Evolutionary conservation across 2,113 vertebrate species (phyloP).

Genomic region (Gavia stellata): DNA sequence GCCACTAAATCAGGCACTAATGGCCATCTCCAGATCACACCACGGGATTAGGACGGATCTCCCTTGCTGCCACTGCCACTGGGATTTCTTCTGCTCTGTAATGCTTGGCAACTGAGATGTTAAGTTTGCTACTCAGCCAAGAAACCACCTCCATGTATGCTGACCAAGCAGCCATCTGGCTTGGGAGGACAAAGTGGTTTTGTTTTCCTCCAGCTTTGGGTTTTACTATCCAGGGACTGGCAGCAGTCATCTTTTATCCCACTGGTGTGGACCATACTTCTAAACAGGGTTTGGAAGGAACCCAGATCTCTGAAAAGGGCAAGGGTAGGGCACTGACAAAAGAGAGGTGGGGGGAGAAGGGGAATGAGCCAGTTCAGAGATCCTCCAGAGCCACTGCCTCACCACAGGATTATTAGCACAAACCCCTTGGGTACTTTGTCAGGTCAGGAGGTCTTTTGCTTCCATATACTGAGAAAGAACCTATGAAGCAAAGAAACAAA

Average conservation of each 20-base stretch:
- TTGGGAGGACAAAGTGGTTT: neutral
- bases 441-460: neutral
- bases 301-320: neutral
- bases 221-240: neutral
- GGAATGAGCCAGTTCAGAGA: neutral
- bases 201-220: neutral
- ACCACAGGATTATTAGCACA: neutral
- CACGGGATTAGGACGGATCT: neutral
- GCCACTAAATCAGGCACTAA: neutral
- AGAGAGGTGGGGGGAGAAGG: neutral
- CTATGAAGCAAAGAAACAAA: neutral
- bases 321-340: neutral
- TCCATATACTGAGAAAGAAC: neutral
- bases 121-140: neutral
- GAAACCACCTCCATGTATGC: neutral
- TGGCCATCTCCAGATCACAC: neutral
- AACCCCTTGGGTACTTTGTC: neutral
- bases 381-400: neutral
- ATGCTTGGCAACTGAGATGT: neutral
- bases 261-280: neutral
- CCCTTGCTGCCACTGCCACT: neutral
- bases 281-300: neutral
- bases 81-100: neutral
- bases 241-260: neutral
- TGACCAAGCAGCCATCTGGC: neutral